Conservation (phyloP, 2,888 invertebrate species). For the Pilophorus perplexus region DNA sequence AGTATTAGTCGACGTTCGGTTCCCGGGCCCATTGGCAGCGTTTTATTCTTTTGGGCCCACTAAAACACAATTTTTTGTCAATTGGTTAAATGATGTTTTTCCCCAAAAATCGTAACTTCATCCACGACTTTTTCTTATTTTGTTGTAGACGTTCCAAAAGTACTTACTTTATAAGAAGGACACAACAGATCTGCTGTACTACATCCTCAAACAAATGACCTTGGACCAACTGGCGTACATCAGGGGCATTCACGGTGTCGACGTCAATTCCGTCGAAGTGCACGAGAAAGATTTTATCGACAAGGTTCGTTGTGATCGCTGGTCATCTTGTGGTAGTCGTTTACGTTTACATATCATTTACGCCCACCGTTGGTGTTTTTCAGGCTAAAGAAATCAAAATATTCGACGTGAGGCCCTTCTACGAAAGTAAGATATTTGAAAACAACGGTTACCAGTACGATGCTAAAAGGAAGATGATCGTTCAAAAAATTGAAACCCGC, state of each 20-base stretch:
- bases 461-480: constrained; percentile 74
- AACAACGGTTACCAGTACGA: constrained; percentile 86
- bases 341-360: too few relatives aligned
- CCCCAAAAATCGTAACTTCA: too few relatives aligned
- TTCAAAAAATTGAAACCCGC: constrained; percentile 59
- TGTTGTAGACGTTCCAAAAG: constrained; percentile 83
- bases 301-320: constrained; percentile 60
- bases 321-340: too few relatives aligned
- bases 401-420: constrained; percentile 83
- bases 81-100: too few relatives aligned
- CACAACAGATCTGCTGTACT: constrained; percentile 92
- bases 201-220: constrained; percentile 87
- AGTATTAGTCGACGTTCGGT: too few relatives aligned
- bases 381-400: constrained; percentile 91
- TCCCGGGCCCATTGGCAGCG: too few relatives aligned
- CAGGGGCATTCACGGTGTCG: constrained; percentile 64
- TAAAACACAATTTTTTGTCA: too few relatives aligned
- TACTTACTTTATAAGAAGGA: constrained; percentile 93
- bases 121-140: too few relatives aligned
- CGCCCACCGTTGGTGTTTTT: too few relatives aligned
- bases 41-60: too few relatives aligned
- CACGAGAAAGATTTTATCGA: constrained; percentile 79
- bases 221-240: constrained; percentile 87
- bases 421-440: constrained; percentile 84
- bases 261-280: constrained; percentile 70